phyloP scores from a whole-genome alignment of 2,797 vertebrate genomes.

The Cossypha polioptera region DNA sequence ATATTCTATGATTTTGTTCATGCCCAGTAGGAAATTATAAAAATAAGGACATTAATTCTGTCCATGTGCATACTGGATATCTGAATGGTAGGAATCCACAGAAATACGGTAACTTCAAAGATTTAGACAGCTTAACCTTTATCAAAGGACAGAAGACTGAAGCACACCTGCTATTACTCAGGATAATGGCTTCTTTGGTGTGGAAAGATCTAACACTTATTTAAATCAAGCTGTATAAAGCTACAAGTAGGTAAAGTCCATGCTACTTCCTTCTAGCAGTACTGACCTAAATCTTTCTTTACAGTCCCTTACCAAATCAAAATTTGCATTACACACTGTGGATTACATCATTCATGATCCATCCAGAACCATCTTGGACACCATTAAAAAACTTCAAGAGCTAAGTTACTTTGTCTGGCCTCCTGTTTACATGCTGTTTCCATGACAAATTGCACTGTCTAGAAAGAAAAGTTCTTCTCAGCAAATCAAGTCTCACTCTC shows the following conservation, averaged over 20 bases:
- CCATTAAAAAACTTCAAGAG: not conserved
- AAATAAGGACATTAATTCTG: not conserved
- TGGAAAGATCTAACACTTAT: not conserved
- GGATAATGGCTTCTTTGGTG: not conserved
- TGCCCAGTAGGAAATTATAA: not conserved
- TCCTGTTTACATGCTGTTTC: not conserved
- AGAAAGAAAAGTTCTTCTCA: not conserved
- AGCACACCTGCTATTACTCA: not conserved
- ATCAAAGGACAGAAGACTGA: not conserved
- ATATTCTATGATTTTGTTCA: not conserved
- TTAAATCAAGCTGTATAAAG: not conserved
- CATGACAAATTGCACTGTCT: not conserved
- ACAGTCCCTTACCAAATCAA: not conserved
- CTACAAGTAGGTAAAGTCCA: not conserved
- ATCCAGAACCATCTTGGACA: not conserved
- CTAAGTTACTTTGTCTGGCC: not conserved
- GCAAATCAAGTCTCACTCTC: not conserved
- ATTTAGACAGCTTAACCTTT: not conserved
- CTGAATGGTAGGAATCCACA: not conserved
- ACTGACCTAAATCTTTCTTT: not conserved
- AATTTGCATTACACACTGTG: not conserved
- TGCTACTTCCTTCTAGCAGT: not conserved
- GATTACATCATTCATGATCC: not conserved
- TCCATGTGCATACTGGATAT: not conserved
- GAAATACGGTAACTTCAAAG: not conserved